Evolutionary conservation across 2,797 vertebrate genomes (phyloP).

Genomic region (Salmo trutta): DNA sequence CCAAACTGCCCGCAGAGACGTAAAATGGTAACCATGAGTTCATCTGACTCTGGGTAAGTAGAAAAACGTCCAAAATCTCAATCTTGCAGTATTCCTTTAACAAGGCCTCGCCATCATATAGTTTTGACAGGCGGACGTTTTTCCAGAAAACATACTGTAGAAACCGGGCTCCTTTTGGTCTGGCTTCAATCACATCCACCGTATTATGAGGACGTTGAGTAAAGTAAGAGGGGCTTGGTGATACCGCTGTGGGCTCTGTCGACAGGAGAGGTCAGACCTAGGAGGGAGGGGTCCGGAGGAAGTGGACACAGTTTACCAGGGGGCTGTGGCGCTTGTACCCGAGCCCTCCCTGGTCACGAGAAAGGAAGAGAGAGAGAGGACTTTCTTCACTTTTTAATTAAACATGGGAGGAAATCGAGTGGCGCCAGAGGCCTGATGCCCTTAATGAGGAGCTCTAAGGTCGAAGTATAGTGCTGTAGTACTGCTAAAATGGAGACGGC

Average conservation of each 20-base stretch:
- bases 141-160: constrained; percentile 44
- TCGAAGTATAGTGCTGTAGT: constrained; percentile 64
- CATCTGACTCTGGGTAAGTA: too few species aligned
- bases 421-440: constrained; percentile 67
- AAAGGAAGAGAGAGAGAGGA: constrained; percentile 53
- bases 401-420: constrained; percentile 70
- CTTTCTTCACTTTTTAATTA: constrained; percentile 83
- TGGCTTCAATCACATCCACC: constrained; percentile 50
- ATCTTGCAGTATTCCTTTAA: too few species aligned
- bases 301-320: constrained; percentile 42
- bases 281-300: constrained; percentile 44
- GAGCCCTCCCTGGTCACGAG: constrained; percentile 49
- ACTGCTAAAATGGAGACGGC: constrained; percentile 53
- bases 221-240: constrained; percentile 53
- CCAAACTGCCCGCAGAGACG: too few species aligned
- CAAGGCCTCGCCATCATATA: neutral
- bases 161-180: constrained; percentile 36
- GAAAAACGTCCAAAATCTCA: too few species aligned
- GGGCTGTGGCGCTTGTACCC: constrained; percentile 33
- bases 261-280: constrained; percentile 42
- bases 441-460: constrained; percentile 76
- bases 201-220: constrained; percentile 60
- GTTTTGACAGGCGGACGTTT: neutral
- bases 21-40: too few species aligned
- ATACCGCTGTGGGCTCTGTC: constrained; percentile 28